Base-by-base conservation (phyloP, 2,113 vertebrate genomes). In the Hystrix cristata region DNA sequence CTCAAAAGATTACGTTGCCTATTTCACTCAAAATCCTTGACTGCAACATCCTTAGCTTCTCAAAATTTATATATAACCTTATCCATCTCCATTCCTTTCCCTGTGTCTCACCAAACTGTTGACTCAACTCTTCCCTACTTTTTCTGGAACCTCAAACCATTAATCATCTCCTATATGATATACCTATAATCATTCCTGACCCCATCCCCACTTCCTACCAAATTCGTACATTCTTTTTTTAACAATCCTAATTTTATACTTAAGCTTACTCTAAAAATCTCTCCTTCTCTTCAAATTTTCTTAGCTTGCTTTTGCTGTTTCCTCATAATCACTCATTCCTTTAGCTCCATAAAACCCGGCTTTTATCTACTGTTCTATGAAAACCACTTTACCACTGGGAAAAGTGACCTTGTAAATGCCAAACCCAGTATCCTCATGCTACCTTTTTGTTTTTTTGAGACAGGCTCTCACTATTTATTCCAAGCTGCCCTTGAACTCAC, bases 221-320 rank as follows among this genome's bases (percentile, higher is more conserved):
- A 69, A 48, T 8, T 76, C 38, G 76, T 34, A 55, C 21, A 43
- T 29, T 43, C 10, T 31, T 29, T 59, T 71, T n/a, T 31, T n/a
- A 55, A 55, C 51, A 95, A 59, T 76, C 23, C 25, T 69, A 60
- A 78, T 89, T 91, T 84, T 57, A 62, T 93, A 93, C n/a, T 95
- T 55, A 12, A 87, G 19, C 7, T 60, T 94, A 51, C 67, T 82
- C 83, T n/a, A 82, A 38, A 84, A 67, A 90, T 46, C 19, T 71
- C 83, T 60, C 34, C 11, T 67, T 60, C 46, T 48, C 25, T 34
- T 62, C 23, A 69, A 19, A 79, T 79, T 84, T 91, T 88, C 43
- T 62, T 38, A 80, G 38, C 29, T 80, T 59, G 38, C 23, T 62
- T 53, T 64, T 64, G 78, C n/a, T 74, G 34, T 69, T 79, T 94